These are phyloP conservation scores for Tragelaphus scriptus DNA, from an alignment of 2,113 vertebrate species.

Conservation along the genomic window DNA sequence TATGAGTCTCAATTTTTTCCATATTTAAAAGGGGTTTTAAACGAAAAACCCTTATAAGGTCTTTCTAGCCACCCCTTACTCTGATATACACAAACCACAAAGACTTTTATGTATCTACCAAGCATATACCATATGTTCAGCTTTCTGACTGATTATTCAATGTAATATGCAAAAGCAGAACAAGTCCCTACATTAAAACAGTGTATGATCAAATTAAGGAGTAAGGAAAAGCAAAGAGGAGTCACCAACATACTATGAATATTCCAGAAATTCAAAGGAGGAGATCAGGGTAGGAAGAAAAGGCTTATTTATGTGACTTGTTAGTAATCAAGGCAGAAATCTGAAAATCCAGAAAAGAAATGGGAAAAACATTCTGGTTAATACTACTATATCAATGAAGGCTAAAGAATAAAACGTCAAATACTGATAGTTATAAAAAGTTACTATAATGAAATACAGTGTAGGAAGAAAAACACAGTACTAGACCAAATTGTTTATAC, in stretches of 20 bases:
- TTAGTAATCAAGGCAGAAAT: background rate
- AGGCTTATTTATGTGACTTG: background rate
- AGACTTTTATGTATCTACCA: background rate
- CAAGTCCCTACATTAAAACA: background rate
- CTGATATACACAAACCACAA: background rate
- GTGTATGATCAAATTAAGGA: background rate
- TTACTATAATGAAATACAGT: background rate
- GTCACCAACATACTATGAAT: background rate
- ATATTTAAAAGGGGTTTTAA: background rate
- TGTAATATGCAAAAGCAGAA: background rate
- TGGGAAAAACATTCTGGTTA: background rate
- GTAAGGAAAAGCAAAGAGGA: background rate
- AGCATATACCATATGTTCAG: background rate
- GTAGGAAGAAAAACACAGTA: constrained; percentile 23
- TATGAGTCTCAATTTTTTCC: background rate
- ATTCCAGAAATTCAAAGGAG: background rate
- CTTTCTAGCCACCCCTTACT: background rate
- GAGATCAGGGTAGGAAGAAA: background rate
- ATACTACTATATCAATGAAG: background rate
- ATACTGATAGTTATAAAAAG: background rate
- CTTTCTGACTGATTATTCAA: background rate
- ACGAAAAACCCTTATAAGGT: background rate
- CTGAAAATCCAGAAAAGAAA: background rate
- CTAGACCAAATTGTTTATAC: background rate
- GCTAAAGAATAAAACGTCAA: background rate